A percentile compares a stretch with the other conserved stretches of the same genome.
Conservation (phyloP, 92 coral and sea anemone genomes). For the Paramuricea clavata region DNA sequence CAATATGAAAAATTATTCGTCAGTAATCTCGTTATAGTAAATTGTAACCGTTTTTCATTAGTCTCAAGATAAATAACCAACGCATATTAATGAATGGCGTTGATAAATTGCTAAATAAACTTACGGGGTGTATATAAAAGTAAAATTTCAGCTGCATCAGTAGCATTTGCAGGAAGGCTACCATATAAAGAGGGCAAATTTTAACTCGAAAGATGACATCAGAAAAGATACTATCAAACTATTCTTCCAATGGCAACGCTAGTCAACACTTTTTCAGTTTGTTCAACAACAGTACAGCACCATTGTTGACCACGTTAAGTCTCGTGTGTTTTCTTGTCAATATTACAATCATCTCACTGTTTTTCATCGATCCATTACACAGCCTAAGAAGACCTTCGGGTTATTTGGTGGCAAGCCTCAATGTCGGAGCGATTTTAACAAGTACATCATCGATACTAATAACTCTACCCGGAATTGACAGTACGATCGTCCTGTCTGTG, state of each 20-base stretch:
- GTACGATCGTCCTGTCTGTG: not conserved
- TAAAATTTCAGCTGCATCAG: not conserved
- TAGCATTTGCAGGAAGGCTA: not conserved
- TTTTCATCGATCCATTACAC: constrained; percentile 17
- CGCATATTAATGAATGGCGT: too few species aligned
- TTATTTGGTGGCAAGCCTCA: constrained; percentile 17
- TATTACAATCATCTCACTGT: not conserved
- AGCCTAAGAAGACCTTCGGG: constrained; percentile 12
- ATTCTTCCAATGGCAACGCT: not conserved
- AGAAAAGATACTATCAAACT: not conserved
- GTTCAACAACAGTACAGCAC: not conserved
- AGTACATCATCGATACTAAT: not conserved
- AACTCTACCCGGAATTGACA: not conserved
- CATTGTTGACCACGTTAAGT: not conserved
- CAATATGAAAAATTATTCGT: too few species aligned
- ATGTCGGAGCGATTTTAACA: not conserved
- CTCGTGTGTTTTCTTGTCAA: constrained; percentile 2
- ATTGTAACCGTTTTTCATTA: too few species aligned
- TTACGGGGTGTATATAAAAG: not conserved
- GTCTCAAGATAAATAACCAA: too few species aligned
- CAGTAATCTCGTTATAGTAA: too few species aligned
- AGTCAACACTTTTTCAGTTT: not conserved
- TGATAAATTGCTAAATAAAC: not conserved
- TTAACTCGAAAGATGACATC: not conserved
- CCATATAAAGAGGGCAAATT: not conserved